Conservation (phyloP, 2,113 vertebrate genomes). For the Pyxicephalus adspersus region DNA sequence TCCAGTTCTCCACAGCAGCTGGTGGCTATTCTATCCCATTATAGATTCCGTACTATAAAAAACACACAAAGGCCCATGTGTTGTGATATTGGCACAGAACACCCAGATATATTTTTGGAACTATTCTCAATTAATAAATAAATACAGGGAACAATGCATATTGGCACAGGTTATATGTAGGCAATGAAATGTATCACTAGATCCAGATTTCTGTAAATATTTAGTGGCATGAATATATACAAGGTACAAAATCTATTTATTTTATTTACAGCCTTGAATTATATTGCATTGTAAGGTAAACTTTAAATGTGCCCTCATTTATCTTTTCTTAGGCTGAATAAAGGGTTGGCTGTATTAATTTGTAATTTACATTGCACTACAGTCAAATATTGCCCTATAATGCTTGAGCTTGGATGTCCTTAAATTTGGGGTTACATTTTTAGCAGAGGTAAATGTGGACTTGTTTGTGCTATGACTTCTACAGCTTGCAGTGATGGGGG, state of each 20-base stretch:
- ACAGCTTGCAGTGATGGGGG: too few relatives aligned
- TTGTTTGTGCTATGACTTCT: too few relatives aligned
- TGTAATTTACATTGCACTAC: too few relatives aligned
- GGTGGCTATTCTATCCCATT: conserved; percentile 38
- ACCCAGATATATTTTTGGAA: conserved; percentile 33
- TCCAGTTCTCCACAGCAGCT: conserved; percentile 44
- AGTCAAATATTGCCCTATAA: too few relatives aligned
- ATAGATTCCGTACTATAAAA: conserved; percentile 20
- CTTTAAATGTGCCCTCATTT: too few relatives aligned
- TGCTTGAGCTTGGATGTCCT: too few relatives aligned
- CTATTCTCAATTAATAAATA: conserved; percentile 26
- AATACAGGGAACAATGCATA: conserved; percentile 30
- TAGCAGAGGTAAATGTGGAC: too few relatives aligned
- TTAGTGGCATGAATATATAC: background rate
- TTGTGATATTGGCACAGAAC: conserved; percentile 36
- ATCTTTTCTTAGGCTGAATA: too few relatives aligned
- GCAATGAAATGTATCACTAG: background rate
- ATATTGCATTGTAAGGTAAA: background rate
- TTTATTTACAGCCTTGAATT: conserved; percentile 9
- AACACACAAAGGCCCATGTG: conserved; percentile 45
- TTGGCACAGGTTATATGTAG: conserved; percentile 14
- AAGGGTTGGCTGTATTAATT: too few relatives aligned
- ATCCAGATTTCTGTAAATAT: conserved; percentile 18
- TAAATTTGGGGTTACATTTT: too few relatives aligned
- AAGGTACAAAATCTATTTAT: conserved; percentile 12